These are phyloP conservation scores for Dascyllus trimaculatus DNA, from an alignment of 2,113 vertebrate genomes.

Conservation along the genomic window DNA sequence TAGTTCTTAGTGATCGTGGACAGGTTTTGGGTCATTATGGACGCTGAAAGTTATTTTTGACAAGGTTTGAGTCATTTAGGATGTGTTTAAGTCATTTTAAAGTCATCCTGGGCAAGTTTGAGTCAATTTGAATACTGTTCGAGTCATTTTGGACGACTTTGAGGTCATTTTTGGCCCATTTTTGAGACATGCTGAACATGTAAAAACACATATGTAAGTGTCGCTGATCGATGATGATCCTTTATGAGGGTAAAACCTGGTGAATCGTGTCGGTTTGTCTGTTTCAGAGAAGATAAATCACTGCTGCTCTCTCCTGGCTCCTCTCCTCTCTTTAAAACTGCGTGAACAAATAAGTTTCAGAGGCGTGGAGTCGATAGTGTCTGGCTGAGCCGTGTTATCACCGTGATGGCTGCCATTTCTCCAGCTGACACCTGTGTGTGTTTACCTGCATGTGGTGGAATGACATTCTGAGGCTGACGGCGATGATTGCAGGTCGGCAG, in stretches of 20 bases:
- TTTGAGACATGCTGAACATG: too few species aligned
- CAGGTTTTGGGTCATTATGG: too few species aligned
- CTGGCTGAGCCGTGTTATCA: conserved; percentile 37
- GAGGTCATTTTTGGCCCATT: too few species aligned
- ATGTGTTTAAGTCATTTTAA: too few species aligned
- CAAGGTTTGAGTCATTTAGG: too few species aligned
- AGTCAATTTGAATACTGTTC: too few species aligned
- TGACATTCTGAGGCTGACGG: conserved; percentile 30
- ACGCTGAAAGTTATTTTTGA: too few species aligned
- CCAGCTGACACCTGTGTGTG: conserved; percentile 46
- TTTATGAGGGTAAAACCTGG: background rate
- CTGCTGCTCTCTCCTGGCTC: background rate
- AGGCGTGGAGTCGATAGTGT: background rate
- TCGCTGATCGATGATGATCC: too few species aligned
- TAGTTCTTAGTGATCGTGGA: too few species aligned
- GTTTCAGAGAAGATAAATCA: conserved; percentile 6
- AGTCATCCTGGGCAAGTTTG: too few species aligned
- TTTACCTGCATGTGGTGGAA: background rate
- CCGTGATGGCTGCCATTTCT: conserved; percentile 51
- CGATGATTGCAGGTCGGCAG: conserved; percentile 59
- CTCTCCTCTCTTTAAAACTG: background rate
- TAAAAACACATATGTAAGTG: too few species aligned
- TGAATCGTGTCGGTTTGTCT: background rate
- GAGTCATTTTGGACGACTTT: too few species aligned
- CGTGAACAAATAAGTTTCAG: background rate